Percentiles rank a stretch among this genome's conserved stretches.
These are phyloP conservation scores for Cydia fagiglandana DNA, from an alignment of 1,140 invertebrate species.

Conservation along the genomic window DNA sequence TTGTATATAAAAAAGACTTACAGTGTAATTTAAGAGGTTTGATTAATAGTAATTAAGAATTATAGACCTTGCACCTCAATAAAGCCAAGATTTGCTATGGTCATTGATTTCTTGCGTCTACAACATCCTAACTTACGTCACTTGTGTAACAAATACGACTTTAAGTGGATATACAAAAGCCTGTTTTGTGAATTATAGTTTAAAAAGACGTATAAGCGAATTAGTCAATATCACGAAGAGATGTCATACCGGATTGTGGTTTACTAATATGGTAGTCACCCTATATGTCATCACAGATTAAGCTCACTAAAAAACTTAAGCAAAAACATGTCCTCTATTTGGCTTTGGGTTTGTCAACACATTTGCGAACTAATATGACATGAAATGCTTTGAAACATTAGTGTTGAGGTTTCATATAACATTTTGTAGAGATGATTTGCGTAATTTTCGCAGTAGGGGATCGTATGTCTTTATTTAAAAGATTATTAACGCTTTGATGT, in stretches of 20 bases:
- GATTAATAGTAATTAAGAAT: conserved; percentile 10
- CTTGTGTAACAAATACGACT: background rate
- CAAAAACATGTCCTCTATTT: conserved; percentile 17
- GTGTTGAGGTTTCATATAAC: background rate
- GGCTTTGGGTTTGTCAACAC: conserved; percentile 5
- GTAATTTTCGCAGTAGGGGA: background rate
- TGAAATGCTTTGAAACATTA: conserved; percentile 1
- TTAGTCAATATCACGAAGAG: background rate
- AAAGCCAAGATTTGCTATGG: background rate
- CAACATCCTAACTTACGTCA: too few species aligned
- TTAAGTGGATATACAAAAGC: background rate
- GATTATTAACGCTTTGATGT: background rate
- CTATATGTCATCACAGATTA: conserved; percentile 13
- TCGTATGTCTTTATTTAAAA: background rate
- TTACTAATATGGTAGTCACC: conserved; percentile 20
- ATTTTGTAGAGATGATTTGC: background rate
- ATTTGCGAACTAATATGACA: conserved; percentile 24
- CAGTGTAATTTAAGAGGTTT: background rate
- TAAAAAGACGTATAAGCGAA: background rate
- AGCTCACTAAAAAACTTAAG: conserved; percentile 17
- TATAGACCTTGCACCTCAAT: background rate
- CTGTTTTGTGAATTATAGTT: background rate
- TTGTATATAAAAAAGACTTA: background rate
- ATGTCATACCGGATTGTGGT: conserved; percentile 27
- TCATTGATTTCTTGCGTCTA: background rate